Conservation (phyloP, 2,888 invertebrate genomes). For the Apomyelois bistriatella region DNA sequence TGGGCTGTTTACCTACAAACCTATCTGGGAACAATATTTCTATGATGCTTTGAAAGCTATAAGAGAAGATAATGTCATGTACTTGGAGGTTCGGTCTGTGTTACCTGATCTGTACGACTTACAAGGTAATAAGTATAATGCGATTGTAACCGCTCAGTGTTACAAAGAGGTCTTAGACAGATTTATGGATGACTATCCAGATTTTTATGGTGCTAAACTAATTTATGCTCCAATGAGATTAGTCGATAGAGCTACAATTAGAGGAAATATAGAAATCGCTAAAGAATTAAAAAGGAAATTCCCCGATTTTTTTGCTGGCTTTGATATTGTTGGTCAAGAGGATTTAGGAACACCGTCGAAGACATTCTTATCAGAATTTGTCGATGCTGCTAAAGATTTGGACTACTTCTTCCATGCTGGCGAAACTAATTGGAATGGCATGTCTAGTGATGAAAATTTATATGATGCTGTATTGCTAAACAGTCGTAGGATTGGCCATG, state of each 20-base stretch:
- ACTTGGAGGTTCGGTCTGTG: slow-evolving; percentile 83
- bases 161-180: slow-evolving; percentile 78
- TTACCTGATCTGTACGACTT: slow-evolving; percentile 83
- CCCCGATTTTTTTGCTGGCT: slow-evolving; percentile 87
- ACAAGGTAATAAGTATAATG: slow-evolving; percentile 77
- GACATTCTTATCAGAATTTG: slow-evolving; percentile 78
- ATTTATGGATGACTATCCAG: slow-evolving; percentile 80
- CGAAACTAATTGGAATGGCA: slow-evolving; percentile 88
- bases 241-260: slow-evolving; percentile 56
- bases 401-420: slow-evolving; percentile 89
- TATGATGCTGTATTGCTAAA: slow-evolving; percentile 87
- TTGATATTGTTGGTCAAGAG: slow-evolving; percentile 91
- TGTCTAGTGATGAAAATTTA: slow-evolving; percentile 84
- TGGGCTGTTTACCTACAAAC: slow-evolving; percentile 80
- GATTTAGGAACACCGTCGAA: slow-evolving; percentile 83
- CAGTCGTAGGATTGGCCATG: slow-evolving; percentile 88
- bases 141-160: slow-evolving; percentile 74
- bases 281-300: slow-evolving; percentile 65
- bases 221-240: slow-evolving; percentile 84
- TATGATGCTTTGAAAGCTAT: slow-evolving; percentile 82
- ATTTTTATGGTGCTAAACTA: slow-evolving; percentile 83
- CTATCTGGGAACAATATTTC: slow-evolving; percentile 83
- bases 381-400: slow-evolving; percentile 66
- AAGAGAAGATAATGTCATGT: slow-evolving; percentile 84
- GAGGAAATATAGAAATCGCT: slow-evolving; percentile 67